Conservation (phyloP, 2,113 vertebrate species). For the Myodes glareolus region DNA sequence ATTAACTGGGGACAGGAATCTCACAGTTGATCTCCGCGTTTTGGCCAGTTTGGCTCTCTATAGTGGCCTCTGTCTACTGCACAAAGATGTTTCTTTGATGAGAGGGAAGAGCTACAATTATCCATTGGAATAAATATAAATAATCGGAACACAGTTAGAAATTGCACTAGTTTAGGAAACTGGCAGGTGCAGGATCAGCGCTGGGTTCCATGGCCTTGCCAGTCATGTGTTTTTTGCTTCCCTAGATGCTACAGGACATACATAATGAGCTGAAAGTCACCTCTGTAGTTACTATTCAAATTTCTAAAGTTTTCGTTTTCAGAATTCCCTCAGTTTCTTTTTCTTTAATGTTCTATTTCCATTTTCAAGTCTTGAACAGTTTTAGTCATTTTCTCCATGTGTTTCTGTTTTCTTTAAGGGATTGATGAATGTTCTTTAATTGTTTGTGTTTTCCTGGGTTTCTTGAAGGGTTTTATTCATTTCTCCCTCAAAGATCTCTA, state of each 20-base stretch:
- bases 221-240: too few relatives aligned
- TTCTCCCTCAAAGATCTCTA: neutral
- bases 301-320: too few relatives aligned
- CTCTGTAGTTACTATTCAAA: too few relatives aligned
- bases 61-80: neutral
- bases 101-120: neutral
- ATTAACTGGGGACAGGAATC: neutral
- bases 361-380: too few relatives aligned
- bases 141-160: too few relatives aligned
- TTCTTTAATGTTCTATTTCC: too few relatives aligned
- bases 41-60: neutral
- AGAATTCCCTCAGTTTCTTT: too few relatives aligned
- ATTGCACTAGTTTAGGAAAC: neutral
- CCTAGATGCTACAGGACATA: too few relatives aligned
- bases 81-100: neutral
- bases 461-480: neutral
- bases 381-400: neutral
- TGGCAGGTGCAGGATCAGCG: neutral
- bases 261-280: too few relatives aligned
- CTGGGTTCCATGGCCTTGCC: neutral
- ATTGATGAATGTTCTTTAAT: neutral
- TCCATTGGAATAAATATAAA: neutral
- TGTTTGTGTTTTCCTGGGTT: neutral
- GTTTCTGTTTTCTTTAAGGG: neutral
- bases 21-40: neutral